Base-by-base conservation (phyloP, 2,888 invertebrate species). In the Dolichomitus sp. region DNA sequence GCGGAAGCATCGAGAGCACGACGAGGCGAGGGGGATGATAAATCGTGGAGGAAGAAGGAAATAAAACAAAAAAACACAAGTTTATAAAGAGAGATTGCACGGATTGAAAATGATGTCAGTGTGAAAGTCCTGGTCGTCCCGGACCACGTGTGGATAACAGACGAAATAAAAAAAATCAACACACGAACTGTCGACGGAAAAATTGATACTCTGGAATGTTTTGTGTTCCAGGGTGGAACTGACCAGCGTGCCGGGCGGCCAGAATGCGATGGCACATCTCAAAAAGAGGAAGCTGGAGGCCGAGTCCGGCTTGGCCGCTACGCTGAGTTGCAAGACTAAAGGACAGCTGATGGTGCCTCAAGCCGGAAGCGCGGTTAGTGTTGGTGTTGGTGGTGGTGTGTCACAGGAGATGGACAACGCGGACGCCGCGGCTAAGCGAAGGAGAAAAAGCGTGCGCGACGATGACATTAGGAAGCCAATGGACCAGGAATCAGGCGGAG, bases 231-330 rank as follows among this genome's bases (percentile, higher is more conserved):
- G 93, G 93, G 93, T 93, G 93, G 93, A 93, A 92, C 93, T 93
- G 88, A 93, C 93, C 90, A 93, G 93, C 90, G 93, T 95, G 93
- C 95, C 94, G 90, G 93, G 95, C 87, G 95, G 95, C 87, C 94
- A 94, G 94, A 94, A 95, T 92, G 94, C 95, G 89, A 94, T 95
- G 92, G 94, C 96, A 88, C 96, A 96, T 93, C 95, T 96, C 92
- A 96, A 96, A 94, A 97, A 97, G 93, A 95, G 96, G 93, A 96
- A 96, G 93, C 94, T 96, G 90, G 96, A 97, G 90, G 95, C 95
- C 80, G 95, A 95, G 82, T 91, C 93, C 82, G 90, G 90, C 68
- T 87, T 90, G 81, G 85, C 88, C 86, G 91, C 86, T 40, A 83
- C 87, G 77, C 84, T 92, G 87, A 92, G 87, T 84, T 88, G 80